A percentile compares a stretch with the other conserved stretches of the same genome.
phyloP scores from a whole-genome alignment of 2,113 vertebrate genomes.

The Chelonoidis abingdonii region DNA sequence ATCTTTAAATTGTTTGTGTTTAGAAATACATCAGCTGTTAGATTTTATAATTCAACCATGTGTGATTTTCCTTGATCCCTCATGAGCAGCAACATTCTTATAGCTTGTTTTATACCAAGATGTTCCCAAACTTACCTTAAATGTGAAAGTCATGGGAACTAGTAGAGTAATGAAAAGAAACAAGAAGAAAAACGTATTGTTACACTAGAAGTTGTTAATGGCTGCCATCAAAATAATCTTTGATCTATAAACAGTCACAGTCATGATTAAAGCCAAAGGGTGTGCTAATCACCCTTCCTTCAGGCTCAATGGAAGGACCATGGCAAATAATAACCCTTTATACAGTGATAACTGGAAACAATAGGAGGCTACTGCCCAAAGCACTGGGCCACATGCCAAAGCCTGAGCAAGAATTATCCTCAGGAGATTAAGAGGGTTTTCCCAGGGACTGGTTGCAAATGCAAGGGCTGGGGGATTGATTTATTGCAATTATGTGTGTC shows the following conservation, averaged over 20 bases:
- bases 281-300: conserved; percentile 1
- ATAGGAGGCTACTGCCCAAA: neutral
- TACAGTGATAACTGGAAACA: neutral
- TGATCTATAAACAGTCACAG: conserved; percentile 22
- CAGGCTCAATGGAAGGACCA: neutral
- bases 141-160: conserved; percentile 38
- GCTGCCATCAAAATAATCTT: conserved; percentile 39
- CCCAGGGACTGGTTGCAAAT: neutral
- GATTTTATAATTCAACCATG: neutral
- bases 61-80: conserved; percentile 24
- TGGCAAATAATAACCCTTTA: neutral
- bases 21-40: neutral
- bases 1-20: neutral
- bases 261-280: neutral
- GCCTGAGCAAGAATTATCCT: neutral
- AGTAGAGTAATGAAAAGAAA: conserved; percentile 32
- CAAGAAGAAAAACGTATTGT: neutral
- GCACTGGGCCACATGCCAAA: neutral
- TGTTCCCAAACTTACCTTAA: conserved; percentile 1
- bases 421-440: neutral
- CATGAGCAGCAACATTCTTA: neutral
- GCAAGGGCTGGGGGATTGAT: neutral
- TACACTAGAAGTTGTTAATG: conserved; percentile 50
- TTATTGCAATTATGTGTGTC: neutral
- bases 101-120: conserved; percentile 1